Base-by-base conservation (phyloP, 2,113 vertebrate genomes). In the Calyptommatus sinebrachiatus region DNA sequence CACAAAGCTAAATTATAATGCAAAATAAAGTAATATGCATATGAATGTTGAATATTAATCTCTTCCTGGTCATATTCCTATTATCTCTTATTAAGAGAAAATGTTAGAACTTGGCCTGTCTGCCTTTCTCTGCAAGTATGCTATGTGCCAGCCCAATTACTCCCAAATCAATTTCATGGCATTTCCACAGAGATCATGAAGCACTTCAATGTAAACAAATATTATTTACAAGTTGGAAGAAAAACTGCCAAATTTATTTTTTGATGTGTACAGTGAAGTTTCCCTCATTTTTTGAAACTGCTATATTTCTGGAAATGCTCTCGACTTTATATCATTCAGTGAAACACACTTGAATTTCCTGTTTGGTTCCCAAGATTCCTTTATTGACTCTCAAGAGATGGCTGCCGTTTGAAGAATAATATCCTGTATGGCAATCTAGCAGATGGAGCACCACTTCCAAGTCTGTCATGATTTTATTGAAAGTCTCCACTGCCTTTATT, bases 401-500 rank as follows among this genome's bases (percentile, higher is more conserved):
- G 86, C 84, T 46, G 67, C 1, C 46, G 28, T 86, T 80, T 80
- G 85, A 89, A 85, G 65, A 85, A 83, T 71, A 83, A 84, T 60
- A 87, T 80, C 73, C 48, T 24, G 69, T 71, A 41, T 70, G 80
- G 84, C 72, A 85, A 14, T 9, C 12, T 75, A 83, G 86, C 81
- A 91, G 87, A 92, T 82, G 75, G 60, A 48, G 26, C 10, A 26
- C 69, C 31, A 73, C 31, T 76, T 82, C 65, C 41, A 79, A 28
- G 81, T 79, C 84, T 85, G 76, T 87, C 72, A 79, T 68, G 1
- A 65, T 79, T 86, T 90, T 71, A 84, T 70, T 76, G 73, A 78
- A 81, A 80, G 5, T 76, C 76, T 88, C 82, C 76, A 28, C 28
- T 77, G 76, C 12, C 69, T 90, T 60, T 68, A 45, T 82, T 85